Conservation (phyloP, 2,113 vertebrate species). For the Capricornis sumatraensis region DNA sequence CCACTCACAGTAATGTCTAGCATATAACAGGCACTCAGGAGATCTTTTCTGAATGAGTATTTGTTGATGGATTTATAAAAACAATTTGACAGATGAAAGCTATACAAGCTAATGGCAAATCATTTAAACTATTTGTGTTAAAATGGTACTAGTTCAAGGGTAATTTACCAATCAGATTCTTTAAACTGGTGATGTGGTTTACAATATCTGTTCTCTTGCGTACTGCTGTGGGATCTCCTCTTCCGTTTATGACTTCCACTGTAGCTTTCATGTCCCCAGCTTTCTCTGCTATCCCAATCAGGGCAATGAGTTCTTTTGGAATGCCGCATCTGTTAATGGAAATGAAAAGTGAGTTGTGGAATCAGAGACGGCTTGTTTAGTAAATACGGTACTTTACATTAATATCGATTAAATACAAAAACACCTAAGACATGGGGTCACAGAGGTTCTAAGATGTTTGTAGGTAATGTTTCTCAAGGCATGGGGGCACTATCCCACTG, state of each 20-base stretch:
- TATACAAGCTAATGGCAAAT: conserved; percentile 41
- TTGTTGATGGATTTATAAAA: background rate
- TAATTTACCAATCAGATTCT: conserved; percentile 87
- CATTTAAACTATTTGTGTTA: conserved; percentile 15
- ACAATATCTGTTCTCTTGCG: conserved; percentile 87
- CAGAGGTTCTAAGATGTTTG: background rate
- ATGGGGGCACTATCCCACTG: background rate
- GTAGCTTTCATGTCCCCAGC: conserved; percentile 86
- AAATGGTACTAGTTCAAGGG: conserved; percentile 47
- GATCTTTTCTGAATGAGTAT: background rate
- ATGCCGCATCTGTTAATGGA: conserved; percentile 87
- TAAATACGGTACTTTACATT: background rate
- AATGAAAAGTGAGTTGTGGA: background rate
- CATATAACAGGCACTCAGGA: background rate
- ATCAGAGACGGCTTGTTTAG: background rate
- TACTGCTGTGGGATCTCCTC: conserved; percentile 90
- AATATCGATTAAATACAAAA: background rate
- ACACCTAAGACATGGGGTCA: background rate
- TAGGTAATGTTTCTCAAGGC: background rate
- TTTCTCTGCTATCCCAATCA: conserved; percentile 85
- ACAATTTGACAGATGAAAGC: conserved; percentile 29
- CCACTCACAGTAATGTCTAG: background rate
- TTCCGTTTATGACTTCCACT: conserved; percentile 85
- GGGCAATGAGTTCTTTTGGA: conserved; percentile 86
- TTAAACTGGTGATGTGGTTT: conserved; percentile 79